Base-by-base conservation (phyloP, 2,888 invertebrate species). In the Spialia ferax region DNA sequence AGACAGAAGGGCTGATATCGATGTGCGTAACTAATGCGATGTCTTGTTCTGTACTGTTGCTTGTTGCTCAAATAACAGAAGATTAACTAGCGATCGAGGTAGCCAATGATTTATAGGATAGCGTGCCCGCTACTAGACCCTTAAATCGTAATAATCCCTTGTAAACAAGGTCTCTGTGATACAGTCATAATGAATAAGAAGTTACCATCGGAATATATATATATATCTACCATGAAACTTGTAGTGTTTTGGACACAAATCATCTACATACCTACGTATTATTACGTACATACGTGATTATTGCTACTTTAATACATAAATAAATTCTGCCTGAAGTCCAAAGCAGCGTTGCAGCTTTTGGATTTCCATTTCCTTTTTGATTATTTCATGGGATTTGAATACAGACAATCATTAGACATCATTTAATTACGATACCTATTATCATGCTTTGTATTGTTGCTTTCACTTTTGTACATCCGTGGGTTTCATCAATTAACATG, bases 1-100 rank as follows among this genome's bases (percentile, higher is more conserved):
- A 50, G 35, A 38, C 64, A 32, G 45, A 32, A 48, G 18, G 35
- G 55, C 48, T 15, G 50, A 57, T 65, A 57, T 50, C 22, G 38
- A 65, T 59, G 50, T 57, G 64, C 35, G 59, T 64, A 29, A 64
- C 11, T 35, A 45, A 63, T 64, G 56, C 48, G 23, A 50, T 50
- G 22, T 57, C 57, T 57, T 57, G 50, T 23, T 62, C 20, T 29
- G 54, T 7, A 5, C 23, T 23, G 11, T 35, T 38, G 38, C 38
- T 11, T 42, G 13, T 20, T 62, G 11, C 6, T 32, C 62, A 23
- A 52, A 62, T 61, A 62, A 38, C 54, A 22, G 32, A 42, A 52
- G 52, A 54, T 63, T 54, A 63, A 62, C 23, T 23, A 35, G 52
- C 23, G 13, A 20, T 18, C 1, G 6, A 18, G 35, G 10, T 32